These are phyloP conservation scores for Disparrhopalites patrizii DNA, from an alignment of 2,888 invertebrate species.

Conservation along the genomic window DNA sequence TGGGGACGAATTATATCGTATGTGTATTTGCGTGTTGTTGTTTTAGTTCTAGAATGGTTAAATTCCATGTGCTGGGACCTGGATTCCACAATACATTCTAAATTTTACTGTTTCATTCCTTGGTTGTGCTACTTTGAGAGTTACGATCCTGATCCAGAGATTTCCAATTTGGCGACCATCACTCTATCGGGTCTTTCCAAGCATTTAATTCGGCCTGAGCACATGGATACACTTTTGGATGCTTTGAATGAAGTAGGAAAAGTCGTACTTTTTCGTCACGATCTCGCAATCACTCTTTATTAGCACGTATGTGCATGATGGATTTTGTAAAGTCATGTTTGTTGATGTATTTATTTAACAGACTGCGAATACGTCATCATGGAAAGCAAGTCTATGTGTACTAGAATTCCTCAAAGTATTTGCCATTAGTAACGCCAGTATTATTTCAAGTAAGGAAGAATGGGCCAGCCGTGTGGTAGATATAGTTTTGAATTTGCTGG, in stretches of 20 bases:
- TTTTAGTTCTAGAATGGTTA: constrained; percentile 45
- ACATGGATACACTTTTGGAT: constrained; percentile 60
- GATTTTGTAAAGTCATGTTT: constrained; percentile 11
- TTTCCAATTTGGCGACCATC: constrained; percentile 61
- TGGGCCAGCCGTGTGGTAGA: constrained; percentile 55
- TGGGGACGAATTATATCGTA: neutral
- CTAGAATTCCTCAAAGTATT: constrained; percentile 55
- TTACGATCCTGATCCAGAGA: constrained; percentile 72
- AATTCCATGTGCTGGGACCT: constrained; percentile 49
- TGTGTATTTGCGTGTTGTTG: neutral
- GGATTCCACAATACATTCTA: constrained; percentile 50
- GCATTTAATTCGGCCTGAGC: constrained; percentile 58
- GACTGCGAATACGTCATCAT: constrained; percentile 49
- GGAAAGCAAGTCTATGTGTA: constrained; percentile 56
- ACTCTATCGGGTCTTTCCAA: constrained; percentile 67
- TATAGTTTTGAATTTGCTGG: constrained; percentile 64
- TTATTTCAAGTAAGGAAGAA: constrained; percentile 49
- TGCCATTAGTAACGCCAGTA: constrained; percentile 57
- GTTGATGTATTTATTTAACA: constrained; percentile 27
- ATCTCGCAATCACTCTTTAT: too few species aligned
- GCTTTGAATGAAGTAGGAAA: constrained; percentile 58
- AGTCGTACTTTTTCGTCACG: neutral
- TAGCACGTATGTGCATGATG: neutral
- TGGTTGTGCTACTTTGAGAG: constrained; percentile 70
- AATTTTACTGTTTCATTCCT: constrained; percentile 59